Evolutionary conservation across 2,113 vertebrate species (phyloP), one percentile per base, ranked within the genome.

Genomic region (Salminus brasiliensis): DNA sequence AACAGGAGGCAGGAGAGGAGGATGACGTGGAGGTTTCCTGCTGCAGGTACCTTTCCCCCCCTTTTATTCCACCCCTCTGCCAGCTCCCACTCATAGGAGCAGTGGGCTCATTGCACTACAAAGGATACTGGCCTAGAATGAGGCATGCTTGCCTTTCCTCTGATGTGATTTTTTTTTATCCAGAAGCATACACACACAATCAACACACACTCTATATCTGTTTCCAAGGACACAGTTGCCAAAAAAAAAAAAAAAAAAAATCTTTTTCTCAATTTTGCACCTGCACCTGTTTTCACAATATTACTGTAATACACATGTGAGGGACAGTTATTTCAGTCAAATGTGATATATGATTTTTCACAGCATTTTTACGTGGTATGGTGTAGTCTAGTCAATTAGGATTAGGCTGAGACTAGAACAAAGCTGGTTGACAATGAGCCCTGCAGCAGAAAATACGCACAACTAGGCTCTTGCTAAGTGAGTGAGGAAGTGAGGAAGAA

Each of bases 71-170:
- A 79, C 45, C 81, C 74, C 55, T 75, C 65, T 74, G 73, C 84
- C 59, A 76, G 6, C 74, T 57, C 71, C 39, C 53, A 47, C 75
- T 67, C 78, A 47, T 75, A 74, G 59, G 73, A 59, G 77, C 57
- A 65, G 60, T 81, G 76, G 47, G 83, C 89, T 91, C 92, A 90
- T 88, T 90, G 86, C 88, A 93, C 90, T 90, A 93, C 89, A 93
- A 92, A 94, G 86, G 76, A 69, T 79, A 84, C 25, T 70, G 86
- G 82, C 77, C 18, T 16, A 83, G 80, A 88, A 88, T 89, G 81
- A 83, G 43, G 84, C 87, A 86, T 82, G 81, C 74, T 78, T 85
- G 82, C 86, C 82, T 75, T 32, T 39, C 62, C 85, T 91, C 85
- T 90, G 87, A 90, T 88, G 89, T 85, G 75, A 77, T 30, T 83